Base-by-base conservation (phyloP, 1,140 invertebrate genomes). In the Chlorops oryzae region DNA sequence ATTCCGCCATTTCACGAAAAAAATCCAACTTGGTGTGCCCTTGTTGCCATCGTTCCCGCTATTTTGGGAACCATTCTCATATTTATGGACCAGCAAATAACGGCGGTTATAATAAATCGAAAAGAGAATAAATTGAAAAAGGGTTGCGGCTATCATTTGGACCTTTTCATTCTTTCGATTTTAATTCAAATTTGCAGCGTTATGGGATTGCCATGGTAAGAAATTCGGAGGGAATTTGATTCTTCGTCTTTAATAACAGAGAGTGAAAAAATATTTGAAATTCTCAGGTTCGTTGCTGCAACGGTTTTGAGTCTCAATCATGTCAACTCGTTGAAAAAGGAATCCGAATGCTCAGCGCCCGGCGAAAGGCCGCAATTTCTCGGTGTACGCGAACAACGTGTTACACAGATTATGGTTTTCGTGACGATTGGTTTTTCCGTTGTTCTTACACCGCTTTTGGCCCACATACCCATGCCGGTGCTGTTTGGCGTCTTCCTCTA, bases 21-120 rank as follows among this genome's bases (percentile, higher is more conserved):
- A 50, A 96, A 96, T 75, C 92, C 93, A 2, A 75, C 85, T 64
- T 98, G 89, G 85, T 87, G 92, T 25, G 74, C 83, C 2, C 62
- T 92, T 3, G 77, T 89, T 4, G 92, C 94, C 4, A 59, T 90
- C 23, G 73, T 96, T 24, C 96, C 96, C 1, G 95, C 96, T 40
- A 73, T 98, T 5, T 74, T 99, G n/a, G 93, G 92, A 25, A 96
- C 92, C 13, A 99, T 99, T 64, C 77, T 99, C 6, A 94, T 99
- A 62, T 99, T 98, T 74, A 98, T 99, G 95, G 96, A 99, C 79
- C 96, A 99, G 73, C 96, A 98, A 76, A 99, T 99, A 50, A 98
- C 96, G 2, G 90, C 93, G 44, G 96, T 99, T 21, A 99, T 99
- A 68, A 86, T 99, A 7, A 99, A 99, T 73, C 81, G 96, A 32